These are phyloP conservation scores for Amphibalanus amphitrite DNA, from an alignment of 1,140 invertebrate species.

Conservation along the genomic window DNA sequence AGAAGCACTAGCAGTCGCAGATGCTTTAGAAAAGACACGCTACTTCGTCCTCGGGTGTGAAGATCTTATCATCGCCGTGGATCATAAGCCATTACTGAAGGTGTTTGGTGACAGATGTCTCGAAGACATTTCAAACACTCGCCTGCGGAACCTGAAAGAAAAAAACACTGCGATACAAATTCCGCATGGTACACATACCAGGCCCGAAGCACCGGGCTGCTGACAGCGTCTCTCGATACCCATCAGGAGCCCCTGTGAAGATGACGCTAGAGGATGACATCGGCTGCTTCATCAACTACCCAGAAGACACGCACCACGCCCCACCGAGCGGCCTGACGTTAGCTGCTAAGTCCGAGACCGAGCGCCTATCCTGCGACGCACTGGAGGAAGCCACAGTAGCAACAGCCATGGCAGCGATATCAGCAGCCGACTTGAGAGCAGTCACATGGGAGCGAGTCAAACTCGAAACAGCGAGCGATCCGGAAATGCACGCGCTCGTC, in stretches of 20 bases:
- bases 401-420: too few species aligned
- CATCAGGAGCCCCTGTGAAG: neutral
- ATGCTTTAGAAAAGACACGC: constrained; percentile 7
- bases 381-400: too few species aligned
- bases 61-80: constrained; percentile 5
- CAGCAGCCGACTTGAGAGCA: neutral
- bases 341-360: too few species aligned
- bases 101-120: neutral
- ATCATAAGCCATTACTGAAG: neutral
- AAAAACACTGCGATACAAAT: neutral
- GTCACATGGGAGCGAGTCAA: neutral
- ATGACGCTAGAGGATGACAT: neutral
- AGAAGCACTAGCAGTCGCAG: constrained; percentile 8
- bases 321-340: too few species aligned
- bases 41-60: constrained; percentile 6
- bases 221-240: neutral
- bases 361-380: too few species aligned
- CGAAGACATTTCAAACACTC: neutral
- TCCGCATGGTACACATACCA: neutral
- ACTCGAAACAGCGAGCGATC: neutral
- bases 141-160: neutral
- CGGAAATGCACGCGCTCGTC: neutral
- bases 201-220: neutral
- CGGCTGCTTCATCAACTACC: too few species aligned
- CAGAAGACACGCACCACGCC: too few species aligned